These are phyloP conservation scores for Parauchenoglanis ngamensis DNA, from an alignment of 2,797 vertebrate species.

Conservation along the genomic window DNA sequence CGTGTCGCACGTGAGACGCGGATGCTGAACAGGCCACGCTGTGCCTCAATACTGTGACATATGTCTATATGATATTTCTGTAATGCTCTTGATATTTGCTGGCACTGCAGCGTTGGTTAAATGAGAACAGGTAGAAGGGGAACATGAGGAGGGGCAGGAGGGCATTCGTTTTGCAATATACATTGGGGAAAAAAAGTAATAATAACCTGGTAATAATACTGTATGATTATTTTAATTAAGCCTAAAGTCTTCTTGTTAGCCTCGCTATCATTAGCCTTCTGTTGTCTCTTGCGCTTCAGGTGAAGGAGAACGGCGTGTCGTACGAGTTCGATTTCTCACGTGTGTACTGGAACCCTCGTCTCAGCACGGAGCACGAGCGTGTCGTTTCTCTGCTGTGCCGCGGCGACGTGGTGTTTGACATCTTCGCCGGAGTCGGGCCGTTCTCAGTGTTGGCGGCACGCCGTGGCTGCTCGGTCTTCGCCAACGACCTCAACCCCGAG, in stretches of 20 bases:
- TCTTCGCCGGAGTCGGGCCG: slow-evolving; percentile 93
- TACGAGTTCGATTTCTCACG: slow-evolving; percentile 96
- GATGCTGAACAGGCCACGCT: not conserved
- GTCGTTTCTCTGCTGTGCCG: slow-evolving; percentile 78
- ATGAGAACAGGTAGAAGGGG: not conserved
- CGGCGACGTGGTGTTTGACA: slow-evolving; percentile 84
- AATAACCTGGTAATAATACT: not conserved
- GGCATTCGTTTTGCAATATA: too few species aligned
- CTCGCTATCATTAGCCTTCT: too few species aligned
- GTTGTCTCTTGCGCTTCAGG: slow-evolving; percentile 74
- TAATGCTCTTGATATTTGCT: too few species aligned
- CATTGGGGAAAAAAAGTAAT: too few species aligned
- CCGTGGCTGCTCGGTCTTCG: slow-evolving; percentile 80
- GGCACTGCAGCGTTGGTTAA: not conserved
- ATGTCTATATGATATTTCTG: not conserved
- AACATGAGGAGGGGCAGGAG: too few species aligned
- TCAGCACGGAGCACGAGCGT: slow-evolving; percentile 88
- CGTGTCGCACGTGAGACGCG: not conserved
- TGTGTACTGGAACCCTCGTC: slow-evolving; percentile 96
- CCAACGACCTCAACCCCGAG: slow-evolving; percentile 95
- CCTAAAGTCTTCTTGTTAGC: not conserved
- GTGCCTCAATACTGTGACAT: not conserved
- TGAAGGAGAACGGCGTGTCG: slow-evolving; percentile 85
- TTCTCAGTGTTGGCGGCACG: slow-evolving; percentile 90
- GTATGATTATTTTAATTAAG: not conserved